phyloP scores from a whole-genome alignment of 2,113 vertebrate genomes.

The Brachypodius melanocephalos region DNA sequence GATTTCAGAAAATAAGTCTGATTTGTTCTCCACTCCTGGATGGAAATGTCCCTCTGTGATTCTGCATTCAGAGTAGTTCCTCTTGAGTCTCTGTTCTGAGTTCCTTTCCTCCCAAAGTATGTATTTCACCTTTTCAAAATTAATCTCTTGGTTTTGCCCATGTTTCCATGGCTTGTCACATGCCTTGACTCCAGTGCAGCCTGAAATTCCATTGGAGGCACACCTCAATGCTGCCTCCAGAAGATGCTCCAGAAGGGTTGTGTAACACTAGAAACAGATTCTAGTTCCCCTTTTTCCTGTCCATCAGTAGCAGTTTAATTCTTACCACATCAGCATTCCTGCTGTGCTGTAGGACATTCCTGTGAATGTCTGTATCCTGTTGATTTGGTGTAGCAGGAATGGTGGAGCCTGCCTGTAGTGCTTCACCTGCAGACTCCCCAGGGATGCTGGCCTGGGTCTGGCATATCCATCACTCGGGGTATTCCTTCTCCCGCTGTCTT shows the following conservation, averaged over 20 bases:
- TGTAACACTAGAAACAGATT: background rate
- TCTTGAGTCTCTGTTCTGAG: background rate
- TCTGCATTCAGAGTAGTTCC: background rate
- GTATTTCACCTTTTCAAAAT: background rate
- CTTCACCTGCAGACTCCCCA: background rate
- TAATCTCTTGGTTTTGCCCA: background rate
- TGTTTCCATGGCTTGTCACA: background rate
- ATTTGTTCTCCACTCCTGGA: background rate
- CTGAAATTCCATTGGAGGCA: background rate
- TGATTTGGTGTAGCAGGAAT: background rate
- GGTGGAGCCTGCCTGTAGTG: background rate
- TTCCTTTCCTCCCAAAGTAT: background rate
- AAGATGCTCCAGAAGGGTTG: background rate
- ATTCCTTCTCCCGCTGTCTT: background rate
- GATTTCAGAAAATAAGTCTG: background rate
- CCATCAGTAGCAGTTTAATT: background rate
- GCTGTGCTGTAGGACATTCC: accelerated
- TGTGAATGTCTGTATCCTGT: background rate
- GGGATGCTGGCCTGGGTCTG: background rate
- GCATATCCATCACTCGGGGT: background rate
- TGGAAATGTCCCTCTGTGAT: background rate
- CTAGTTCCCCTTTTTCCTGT: background rate
- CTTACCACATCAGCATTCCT: background rate
- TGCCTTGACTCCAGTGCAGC: background rate
- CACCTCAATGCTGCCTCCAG: background rate